Percentiles rank a stretch among this genome's conserved stretches.
These are phyloP conservation scores for Lagopus muta DNA, from an alignment of 2,113 vertebrate genomes.

Conservation along the genomic window DNA sequence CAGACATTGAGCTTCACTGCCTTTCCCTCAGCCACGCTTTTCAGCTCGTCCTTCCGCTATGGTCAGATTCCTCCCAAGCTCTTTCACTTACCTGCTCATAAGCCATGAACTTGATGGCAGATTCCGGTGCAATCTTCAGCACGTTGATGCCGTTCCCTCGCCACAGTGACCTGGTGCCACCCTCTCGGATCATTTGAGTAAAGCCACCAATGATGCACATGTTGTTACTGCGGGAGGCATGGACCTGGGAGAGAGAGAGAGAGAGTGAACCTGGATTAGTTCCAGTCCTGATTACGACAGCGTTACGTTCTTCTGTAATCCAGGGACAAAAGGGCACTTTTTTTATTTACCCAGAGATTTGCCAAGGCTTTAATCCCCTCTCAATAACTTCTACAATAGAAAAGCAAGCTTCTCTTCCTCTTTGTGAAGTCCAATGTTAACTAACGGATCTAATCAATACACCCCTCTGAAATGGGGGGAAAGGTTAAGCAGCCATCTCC, in stretches of 20 bases:
- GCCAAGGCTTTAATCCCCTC: slow-evolving; percentile 58
- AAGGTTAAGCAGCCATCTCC: not conserved
- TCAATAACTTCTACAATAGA: slow-evolving; percentile 39
- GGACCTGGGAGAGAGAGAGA: slow-evolving; percentile 80
- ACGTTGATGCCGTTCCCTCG: slow-evolving; percentile 96
- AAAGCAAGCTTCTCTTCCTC: slow-evolving; percentile 7
- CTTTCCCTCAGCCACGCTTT: not conserved
- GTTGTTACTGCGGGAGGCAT: slow-evolving; percentile 91
- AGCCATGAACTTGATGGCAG: slow-evolving; percentile 98
- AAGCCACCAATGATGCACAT: slow-evolving; percentile 92
- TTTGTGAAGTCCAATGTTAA: not conserved
- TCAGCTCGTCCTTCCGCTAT: not conserved
- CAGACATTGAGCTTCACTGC: not conserved
- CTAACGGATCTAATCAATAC: slow-evolving; percentile 33
- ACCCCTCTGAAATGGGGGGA: not conserved
- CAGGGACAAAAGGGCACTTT: slow-evolving; percentile 64
- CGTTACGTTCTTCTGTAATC: slow-evolving; percentile 41
- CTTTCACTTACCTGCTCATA: slow-evolving; percentile 89
- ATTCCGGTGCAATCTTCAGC: slow-evolving; percentile 94
- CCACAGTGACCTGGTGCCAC: slow-evolving; percentile 90
- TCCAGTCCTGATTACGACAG: not conserved
- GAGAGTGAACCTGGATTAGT: not conserved
- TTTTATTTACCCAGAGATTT: slow-evolving; percentile 29
- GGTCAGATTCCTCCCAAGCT: not conserved
- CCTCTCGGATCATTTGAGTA: slow-evolving; percentile 92